Evolutionary conservation across 2,113 vertebrate species (phyloP).

Genomic region (Piprites chloris): DNA sequence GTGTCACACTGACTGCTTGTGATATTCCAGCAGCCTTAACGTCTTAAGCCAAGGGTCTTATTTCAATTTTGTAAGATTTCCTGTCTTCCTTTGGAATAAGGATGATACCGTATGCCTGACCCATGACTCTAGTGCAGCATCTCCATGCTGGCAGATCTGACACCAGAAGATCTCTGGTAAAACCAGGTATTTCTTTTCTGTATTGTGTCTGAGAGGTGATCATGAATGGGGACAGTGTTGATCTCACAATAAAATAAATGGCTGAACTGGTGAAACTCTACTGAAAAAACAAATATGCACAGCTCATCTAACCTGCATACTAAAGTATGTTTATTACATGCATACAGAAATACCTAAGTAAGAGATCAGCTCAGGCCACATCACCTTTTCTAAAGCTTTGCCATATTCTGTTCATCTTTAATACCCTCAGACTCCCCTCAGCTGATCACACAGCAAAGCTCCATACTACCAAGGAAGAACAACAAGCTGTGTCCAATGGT

Average conservation of each 20-base stretch:
- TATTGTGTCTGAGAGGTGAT: no score
- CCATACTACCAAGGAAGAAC: background rate
- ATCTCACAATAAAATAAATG: background rate
- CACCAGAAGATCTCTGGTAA: background rate
- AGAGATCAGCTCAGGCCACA: background rate
- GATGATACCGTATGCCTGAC: background rate
- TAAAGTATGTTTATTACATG: background rate
- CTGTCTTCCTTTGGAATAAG: background rate
- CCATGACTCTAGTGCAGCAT: rapidly evolving
- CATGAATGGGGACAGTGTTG: background rate
- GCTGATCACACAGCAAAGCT: background rate
- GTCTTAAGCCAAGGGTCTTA: background rate
- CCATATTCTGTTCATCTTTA: background rate
- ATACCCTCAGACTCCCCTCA: background rate
- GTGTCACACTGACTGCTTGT: background rate
- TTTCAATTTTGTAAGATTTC: background rate
- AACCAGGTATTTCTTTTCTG: background rate
- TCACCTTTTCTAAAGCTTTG: background rate
- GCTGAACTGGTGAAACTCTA: background rate
- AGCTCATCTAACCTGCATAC: background rate
- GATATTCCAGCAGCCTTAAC: background rate
- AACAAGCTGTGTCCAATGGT: background rate
- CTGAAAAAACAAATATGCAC: background rate
- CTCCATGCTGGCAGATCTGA: background rate
- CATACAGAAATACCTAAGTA: background rate